These are phyloP conservation scores for Abrostola tripartita DNA, from an alignment of 2,888 invertebrate species.

Conservation along the genomic window DNA sequence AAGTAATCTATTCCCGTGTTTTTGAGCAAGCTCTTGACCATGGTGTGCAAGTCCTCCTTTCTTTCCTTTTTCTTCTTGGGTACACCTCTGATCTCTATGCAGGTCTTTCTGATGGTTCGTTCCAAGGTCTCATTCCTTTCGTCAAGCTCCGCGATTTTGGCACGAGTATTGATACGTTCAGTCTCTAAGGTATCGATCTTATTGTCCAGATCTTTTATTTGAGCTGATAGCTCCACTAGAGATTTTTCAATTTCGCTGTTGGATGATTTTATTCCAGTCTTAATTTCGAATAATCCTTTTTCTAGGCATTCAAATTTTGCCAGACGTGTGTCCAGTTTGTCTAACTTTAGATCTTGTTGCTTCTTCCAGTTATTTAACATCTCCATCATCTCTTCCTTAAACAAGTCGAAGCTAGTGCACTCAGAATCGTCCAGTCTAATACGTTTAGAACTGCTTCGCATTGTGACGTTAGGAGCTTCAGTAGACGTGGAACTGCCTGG, in stretches of 20 bases:
- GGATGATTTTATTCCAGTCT: too few species aligned
- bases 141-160: not conserved
- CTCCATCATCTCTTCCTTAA: too few species aligned
- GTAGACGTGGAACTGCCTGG: too few species aligned
- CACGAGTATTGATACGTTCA: not conserved
- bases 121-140: constrained; percentile 2
- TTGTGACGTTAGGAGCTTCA: too few species aligned
- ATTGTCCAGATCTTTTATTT: constrained; percentile 3
- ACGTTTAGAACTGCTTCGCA: too few species aligned
- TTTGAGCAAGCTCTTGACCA: constrained; percentile 1
- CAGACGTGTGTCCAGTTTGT: too few species aligned
- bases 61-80: constrained; percentile 6
- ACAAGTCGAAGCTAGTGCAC: too few species aligned
- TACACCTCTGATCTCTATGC: constrained; percentile 6
- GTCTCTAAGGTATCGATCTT: not conserved
- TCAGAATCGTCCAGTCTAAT: too few species aligned
- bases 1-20: not conserved
- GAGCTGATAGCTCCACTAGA: not conserved
- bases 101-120: not conserved
- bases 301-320: too few species aligned
- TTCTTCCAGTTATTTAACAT: not conserved
- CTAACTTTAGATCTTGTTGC: not conserved
- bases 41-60: not conserved
- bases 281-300: too few species aligned
- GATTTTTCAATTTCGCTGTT: not conserved